Base-by-base conservation (phyloP, 2,797 vertebrate species). In the Vultur gryphus region DNA sequence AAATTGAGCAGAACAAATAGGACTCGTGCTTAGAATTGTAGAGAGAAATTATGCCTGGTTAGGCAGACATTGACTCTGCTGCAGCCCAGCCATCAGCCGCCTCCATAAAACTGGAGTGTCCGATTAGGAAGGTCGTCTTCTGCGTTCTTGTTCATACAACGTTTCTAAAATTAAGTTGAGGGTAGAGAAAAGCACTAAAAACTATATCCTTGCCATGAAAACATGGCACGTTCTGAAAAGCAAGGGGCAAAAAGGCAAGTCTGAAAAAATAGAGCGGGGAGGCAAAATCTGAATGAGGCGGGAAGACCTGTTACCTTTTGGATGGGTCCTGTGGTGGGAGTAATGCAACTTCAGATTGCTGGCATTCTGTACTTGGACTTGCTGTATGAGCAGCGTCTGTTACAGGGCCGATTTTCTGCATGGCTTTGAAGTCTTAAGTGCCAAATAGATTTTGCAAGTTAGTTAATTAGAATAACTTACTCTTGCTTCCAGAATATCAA, bases 281-380 rank as follows among this genome's bases (percentile, higher is more conserved):
- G 15, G 4, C 8, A 90, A 48, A 57, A 35, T 31, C 14, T 46
- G 44, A n/a, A 13, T 7, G 39, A 23, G 19, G 11, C 0, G 16
- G 46, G 69, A 62, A 24, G 39, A 21, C 0, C n/a, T 28, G 10
- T 2, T 52, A 4, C 18, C 20, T 17, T 43, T 28, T 4, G 16
- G 7, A 5, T 20, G 39, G 28, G 44, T n/a, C 17, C 79, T 28
- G 41, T 49, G 75, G 41, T 21, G 52, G 54, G 35, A 29, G 7
- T 0, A 2, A 1, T 17, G 17, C 52, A 1, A 1, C 31, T 49
- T 58, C 19, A 4, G 26, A 5, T 23, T 0, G 0, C 52, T 17
- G 67, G 8, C 11, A 2, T 16, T 43, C 35, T 48, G 37, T 59
- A 6, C 44, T 44, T 26, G 23, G 54, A 8, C 41, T 31, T 3